A percentile compares a stretch with the other conserved stretches of the same genome.
Evolutionary conservation across 2,797 vertebrate genomes (phyloP).

Genomic region (Thripadectes ignobilis): DNA sequence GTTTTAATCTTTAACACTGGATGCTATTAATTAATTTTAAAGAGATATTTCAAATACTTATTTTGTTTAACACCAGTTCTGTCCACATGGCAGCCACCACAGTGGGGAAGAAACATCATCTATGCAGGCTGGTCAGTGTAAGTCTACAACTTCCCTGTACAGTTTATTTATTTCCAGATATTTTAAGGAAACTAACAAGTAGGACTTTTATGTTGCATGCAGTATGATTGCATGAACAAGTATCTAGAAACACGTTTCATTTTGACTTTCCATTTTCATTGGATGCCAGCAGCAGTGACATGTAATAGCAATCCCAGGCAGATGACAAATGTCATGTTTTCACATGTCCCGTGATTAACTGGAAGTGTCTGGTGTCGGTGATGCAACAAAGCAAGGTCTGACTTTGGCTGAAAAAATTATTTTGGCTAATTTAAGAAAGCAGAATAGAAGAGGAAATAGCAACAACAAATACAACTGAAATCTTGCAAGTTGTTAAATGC

Average conservation of each 20-base stretch:
- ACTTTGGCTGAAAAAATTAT: slow-evolving; percentile 48
- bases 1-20: neutral
- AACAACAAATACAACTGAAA: slow-evolving; percentile 25
- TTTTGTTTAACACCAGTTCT: neutral
- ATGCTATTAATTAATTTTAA: neutral
- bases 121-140: neutral
- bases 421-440: slow-evolving; percentile 61
- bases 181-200: slow-evolving; percentile 38
- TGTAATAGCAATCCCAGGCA: neutral
- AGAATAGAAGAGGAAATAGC: slow-evolving; percentile 30
- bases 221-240: slow-evolving; percentile 16
- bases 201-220: neutral
- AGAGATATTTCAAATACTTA: neutral
- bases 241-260: neutral
- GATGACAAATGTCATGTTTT: slow-evolving; percentile 10
- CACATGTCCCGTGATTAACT: neutral
- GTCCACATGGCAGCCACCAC: neutral
- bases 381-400: slow-evolving; percentile 15
- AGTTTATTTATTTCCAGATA: slow-evolving; percentile 3
- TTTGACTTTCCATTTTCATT: neutral
- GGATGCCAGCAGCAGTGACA: neutral
- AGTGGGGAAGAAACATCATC: neutral
- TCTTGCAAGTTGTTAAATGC: neutral
- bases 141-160: neutral
- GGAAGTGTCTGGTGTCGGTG: slow-evolving; percentile 3